phyloP scores from a whole-genome alignment of 37 sponge, comb jelly and placozoan genomes.

The Eunapius fragilis region DNA sequence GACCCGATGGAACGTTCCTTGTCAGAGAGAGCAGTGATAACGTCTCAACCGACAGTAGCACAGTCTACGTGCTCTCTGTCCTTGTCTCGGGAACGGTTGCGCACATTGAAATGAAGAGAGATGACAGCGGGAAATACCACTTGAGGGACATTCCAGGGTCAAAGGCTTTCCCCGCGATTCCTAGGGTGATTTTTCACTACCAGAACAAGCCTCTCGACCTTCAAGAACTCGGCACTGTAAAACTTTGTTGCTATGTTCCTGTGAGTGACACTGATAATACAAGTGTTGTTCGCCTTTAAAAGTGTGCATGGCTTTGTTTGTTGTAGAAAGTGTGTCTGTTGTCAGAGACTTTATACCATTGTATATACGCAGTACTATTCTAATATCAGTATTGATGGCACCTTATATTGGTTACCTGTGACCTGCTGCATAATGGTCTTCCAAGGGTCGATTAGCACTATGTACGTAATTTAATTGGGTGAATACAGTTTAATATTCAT shows the following conservation, averaged over 20 bases:
- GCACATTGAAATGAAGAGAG: not conserved
- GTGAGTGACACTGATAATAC: not conserved
- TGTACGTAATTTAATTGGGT: too few relatives aligned
- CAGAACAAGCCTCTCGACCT: not conserved
- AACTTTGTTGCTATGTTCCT: not conserved
- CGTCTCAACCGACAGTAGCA: not conserved
- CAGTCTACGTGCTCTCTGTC: not conserved
- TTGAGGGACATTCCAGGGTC: not conserved
- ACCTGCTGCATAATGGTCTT: too few relatives aligned
- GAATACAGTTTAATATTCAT: too few relatives aligned
- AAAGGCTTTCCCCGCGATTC: not conserved
- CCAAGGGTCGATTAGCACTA: too few relatives aligned
- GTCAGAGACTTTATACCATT: too few relatives aligned
- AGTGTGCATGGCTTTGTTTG: not conserved
- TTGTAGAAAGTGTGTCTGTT: not conserved
- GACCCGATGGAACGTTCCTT: slow-evolving; percentile 41
- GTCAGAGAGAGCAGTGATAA: slow-evolving; percentile 34
- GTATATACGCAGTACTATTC: too few relatives aligned
- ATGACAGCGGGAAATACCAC: not conserved
- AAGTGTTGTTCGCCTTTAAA: not conserved
- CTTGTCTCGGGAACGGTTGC: not conserved
- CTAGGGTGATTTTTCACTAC: not conserved
- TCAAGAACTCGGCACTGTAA: not conserved
- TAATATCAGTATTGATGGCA: too few relatives aligned
- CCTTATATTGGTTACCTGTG: too few relatives aligned